Evolutionary conservation across 2,888 invertebrate species (phyloP), one percentile per base, ranked within the genome.

Genomic region (Sesia apiformis): DNA sequence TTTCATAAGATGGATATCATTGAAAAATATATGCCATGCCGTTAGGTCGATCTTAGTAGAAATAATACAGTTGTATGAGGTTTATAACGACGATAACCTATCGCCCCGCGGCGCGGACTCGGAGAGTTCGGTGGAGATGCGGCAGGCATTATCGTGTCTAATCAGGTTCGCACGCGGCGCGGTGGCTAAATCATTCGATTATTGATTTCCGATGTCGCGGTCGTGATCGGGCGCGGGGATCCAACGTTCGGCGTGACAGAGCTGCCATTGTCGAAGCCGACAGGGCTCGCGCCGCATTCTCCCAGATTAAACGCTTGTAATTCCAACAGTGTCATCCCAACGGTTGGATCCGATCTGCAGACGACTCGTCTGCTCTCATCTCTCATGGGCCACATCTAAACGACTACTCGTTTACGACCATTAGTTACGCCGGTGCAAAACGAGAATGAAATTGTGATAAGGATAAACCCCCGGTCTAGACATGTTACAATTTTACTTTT

Each of bases 201-300:
- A 89, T 88, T 89, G 89, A 89, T 88, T 88, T 87, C 84, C 83
- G 78, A 87, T 86, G 89, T 87, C 85, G 84, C 86, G 87, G 86
- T 89, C 89, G 88, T 89, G 89, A 88, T 85, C 87, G 76, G 76
- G 79, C 84, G 77, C 80, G 23, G 76, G 66, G 78, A 75, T 74
- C 70, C 80, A 74, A 72, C 78, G 80, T 80, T 73, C 81, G 78
- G 72, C 86, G 84, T 85, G 87, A 86, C 86, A 79, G 81, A 76
- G 65, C 79, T 61, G 72, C 81, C 74, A 87, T 88, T 88, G 87
- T 87, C 79, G 83, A 77, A 63, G 70, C 69, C 74, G 74, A 70
- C 64, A 70, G 73, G 38, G 70, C 77, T 67, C 68, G 72, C 71
- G 69, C 67, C 80, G 74, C 80, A 76, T 81, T 81, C 82, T 74